phyloP scores from a whole-genome alignment of 2,113 vertebrate genomes.

The Microcebus lehilahytsara region DNA sequence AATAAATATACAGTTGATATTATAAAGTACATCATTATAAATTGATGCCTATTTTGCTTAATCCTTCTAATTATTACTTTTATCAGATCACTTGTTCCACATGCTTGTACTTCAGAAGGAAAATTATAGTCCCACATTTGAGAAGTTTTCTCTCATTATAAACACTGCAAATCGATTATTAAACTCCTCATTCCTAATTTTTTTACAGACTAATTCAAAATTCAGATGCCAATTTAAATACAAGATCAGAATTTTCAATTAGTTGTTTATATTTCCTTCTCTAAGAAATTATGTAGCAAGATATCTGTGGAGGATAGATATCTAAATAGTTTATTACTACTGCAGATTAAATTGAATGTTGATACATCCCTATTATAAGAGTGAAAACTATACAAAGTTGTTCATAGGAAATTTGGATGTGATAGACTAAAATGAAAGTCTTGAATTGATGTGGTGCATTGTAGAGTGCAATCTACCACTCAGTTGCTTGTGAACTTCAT shows the following conservation, averaged over 20 bases:
- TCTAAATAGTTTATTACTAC: constrained; percentile 33
- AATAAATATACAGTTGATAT: background rate
- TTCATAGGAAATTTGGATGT: background rate
- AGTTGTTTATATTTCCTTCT: background rate
- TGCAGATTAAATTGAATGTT: background rate
- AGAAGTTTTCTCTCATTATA: background rate
- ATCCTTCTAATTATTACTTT: constrained; percentile 23
- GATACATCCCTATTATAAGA: background rate
- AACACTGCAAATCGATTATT: background rate
- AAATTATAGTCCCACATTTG: background rate
- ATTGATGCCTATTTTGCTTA: background rate
- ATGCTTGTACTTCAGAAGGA: background rate
- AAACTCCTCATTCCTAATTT: background rate
- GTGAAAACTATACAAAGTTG: background rate
- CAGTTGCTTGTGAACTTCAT: background rate
- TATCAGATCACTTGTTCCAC: background rate
- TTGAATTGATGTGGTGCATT: background rate
- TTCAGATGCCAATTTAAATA: background rate
- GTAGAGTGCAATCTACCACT: background rate
- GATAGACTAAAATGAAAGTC: background rate
- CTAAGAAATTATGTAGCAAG: background rate
- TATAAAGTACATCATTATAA: background rate
- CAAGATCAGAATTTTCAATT: constrained; percentile 32
- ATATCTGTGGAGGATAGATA: background rate
- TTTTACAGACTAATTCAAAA: constrained; percentile 21